Evolutionary conservation across 2,888 invertebrate genomes (phyloP), one percentile per base, ranked within the genome.

Genomic region (Tiliacea aurago): DNA sequence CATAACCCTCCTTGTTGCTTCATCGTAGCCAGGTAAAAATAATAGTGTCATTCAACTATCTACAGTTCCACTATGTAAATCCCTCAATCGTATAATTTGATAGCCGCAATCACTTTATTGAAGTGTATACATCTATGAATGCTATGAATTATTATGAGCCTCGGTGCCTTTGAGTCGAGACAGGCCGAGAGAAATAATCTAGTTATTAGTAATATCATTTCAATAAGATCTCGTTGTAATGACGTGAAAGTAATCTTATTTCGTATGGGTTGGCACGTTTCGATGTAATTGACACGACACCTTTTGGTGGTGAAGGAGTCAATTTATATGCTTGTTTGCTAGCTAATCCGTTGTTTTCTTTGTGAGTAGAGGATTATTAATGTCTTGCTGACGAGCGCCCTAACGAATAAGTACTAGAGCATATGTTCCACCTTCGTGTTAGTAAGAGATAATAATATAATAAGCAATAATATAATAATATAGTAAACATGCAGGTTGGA

Each of bases 81-180:
- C 15, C 28, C 11, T 28, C 13, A 51, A 43, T 51, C 65, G 72
- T 81, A 81, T 84, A 84, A 84, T 84, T 84, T 81, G 66, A 82
- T 81, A 43, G 70, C 53, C 47, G 20, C 81, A 84, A 81, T 84
- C 79, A 76, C 71, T 76, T 73, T 73, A 49, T 56, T 65, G 23
- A 56, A 59, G 6, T 53, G 45, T 47, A 51, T 58, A 37, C n/a
- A 2, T 18, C 7, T 18, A 75, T 53, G 20, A 20, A 56, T n/a
- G n/a, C 59, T 20, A 73, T 68, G 78, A 80, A 72, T 73, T 59
- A 84, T 55, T 72, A 69, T 45, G 47, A 64, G 59, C 37, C 13
- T 5, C n/a, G 80, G 65, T 49, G 83, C 72, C 80, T 23, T 33
- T 11, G n/a, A 20, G 80, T 37, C 80, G 78, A 61, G 80, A 66